phyloP scores from a whole-genome alignment of 2,113 vertebrate genomes.

The Ophthalmolycus amberensis region DNA sequence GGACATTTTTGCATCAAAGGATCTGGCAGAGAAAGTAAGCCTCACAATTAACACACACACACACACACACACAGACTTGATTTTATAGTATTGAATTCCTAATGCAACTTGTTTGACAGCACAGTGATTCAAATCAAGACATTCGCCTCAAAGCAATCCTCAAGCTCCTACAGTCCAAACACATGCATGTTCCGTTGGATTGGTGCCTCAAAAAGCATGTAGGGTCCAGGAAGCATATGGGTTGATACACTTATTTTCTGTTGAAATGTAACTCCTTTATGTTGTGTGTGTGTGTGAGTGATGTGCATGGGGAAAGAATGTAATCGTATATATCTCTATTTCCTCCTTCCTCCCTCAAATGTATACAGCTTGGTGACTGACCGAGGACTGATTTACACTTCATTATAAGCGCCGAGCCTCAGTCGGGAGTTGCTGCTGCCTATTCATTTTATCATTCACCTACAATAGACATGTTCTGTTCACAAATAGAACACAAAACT shows the following conservation, averaged over 20 bases:
- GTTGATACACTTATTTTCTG: neutral
- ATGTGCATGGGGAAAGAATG: slow-evolving; percentile 7
- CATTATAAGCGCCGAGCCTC: slow-evolving; percentile 65
- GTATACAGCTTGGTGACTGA: slow-evolving; percentile 52
- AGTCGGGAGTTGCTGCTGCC: slow-evolving; percentile 70
- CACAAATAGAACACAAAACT: slow-evolving; percentile 82
- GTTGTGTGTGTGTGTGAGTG: slow-evolving; percentile 3
- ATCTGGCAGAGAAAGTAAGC: slow-evolving; percentile 80
- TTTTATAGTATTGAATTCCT: slow-evolving; percentile 31
- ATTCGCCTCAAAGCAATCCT: neutral
- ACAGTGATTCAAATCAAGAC: neutral
- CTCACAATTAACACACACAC: slow-evolving; percentile 18
- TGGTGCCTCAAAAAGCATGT: neutral
- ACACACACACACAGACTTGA: neutral
- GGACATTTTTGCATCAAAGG: slow-evolving; percentile 77
- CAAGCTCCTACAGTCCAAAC: neutral
- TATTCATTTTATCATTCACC: slow-evolving; percentile 80
- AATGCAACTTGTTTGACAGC: neutral
- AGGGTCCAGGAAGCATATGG: neutral
- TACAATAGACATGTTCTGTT: slow-evolving; percentile 72
- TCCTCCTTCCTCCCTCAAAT: slow-evolving; percentile 32
- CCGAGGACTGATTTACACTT: slow-evolving; percentile 71
- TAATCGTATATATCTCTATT: neutral
- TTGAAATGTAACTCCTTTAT: slow-evolving; percentile 10
- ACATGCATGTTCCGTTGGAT: neutral